Conservation (phyloP, 2,888 invertebrate genomes). For the Tyria jacobaeae region DNA sequence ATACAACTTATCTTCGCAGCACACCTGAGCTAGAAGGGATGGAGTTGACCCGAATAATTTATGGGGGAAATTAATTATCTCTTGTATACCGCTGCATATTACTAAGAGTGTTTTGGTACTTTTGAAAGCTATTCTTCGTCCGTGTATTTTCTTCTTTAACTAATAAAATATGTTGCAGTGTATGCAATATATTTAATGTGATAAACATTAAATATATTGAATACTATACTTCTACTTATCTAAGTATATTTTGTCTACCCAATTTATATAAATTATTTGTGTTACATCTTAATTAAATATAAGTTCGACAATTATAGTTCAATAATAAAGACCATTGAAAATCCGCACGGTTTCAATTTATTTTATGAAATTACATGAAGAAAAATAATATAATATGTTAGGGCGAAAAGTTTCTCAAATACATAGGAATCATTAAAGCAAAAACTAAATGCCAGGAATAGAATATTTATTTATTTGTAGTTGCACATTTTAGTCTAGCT, state of each 20-base stretch:
- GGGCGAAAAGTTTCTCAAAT: background rate
- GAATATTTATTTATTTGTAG: no score
- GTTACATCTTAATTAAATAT: no score
- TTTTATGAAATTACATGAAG: background rate
- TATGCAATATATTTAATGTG: no score
- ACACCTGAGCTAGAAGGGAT: constrained; percentile 23
- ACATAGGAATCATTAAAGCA: no score
- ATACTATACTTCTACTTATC: no score
- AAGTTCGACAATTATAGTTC: no score
- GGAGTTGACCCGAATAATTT: constrained; percentile 16
- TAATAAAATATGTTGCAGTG: no score
- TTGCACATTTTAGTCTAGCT: no score
- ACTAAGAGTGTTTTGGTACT: background rate
- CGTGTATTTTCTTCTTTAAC: background rate
- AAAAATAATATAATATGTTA: background rate
- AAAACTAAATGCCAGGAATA: no score
- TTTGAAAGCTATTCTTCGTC: background rate
- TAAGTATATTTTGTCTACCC: no score
- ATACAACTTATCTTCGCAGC: constrained; percentile 6
- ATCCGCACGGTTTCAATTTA: background rate
- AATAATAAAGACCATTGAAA: background rate
- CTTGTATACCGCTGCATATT: constrained; percentile 4
- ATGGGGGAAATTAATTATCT: constrained; percentile 15
- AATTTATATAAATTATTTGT: no score
- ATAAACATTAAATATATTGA: no score